Conservation (phyloP, 2,888 invertebrate species). For the Priocnemis perturbator region DNA sequence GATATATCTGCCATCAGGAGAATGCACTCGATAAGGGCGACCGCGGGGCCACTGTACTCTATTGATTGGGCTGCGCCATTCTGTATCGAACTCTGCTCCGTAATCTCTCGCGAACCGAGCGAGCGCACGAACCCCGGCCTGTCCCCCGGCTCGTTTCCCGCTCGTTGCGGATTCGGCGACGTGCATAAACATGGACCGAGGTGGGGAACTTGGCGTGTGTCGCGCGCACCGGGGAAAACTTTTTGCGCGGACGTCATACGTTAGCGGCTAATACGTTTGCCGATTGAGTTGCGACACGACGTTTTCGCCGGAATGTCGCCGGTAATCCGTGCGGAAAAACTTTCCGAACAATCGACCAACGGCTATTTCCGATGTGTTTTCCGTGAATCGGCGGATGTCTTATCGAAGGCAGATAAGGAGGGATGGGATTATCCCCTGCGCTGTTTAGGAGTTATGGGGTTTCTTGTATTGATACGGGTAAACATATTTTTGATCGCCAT, state of each 20-base stretch:
- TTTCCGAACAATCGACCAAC: too few species aligned
- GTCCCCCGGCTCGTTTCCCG: slow-evolving; percentile 4
- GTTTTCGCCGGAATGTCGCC: too few species aligned
- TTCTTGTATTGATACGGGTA: too few species aligned
- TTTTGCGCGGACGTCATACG: not conserved
- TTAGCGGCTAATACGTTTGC: not conserved
- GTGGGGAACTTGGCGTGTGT: not conserved
- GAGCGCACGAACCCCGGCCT: slow-evolving; percentile 4
- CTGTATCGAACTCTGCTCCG: slow-evolving; percentile 65
- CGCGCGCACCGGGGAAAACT: not conserved
- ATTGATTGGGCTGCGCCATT: slow-evolving; percentile 73
- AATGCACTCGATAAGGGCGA: slow-evolving; percentile 64
- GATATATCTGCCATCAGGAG: slow-evolving; percentile 60
- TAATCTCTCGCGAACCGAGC: slow-evolving; percentile 39
- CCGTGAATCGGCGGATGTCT: too few species aligned
- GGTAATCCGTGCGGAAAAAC: too few species aligned
- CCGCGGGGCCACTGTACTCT: slow-evolving; percentile 59
- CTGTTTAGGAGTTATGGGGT: too few species aligned
- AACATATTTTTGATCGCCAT: too few species aligned
- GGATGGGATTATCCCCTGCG: too few species aligned
- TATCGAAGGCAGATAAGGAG: too few species aligned
- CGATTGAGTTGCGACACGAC: too few species aligned
- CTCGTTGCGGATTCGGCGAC: not conserved
- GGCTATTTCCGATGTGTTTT: too few species aligned
- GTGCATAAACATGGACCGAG: not conserved